These are phyloP conservation scores for Oxystoma pomonae DNA, from an alignment of 2,888 invertebrate genomes.

Conservation along the genomic window DNA sequence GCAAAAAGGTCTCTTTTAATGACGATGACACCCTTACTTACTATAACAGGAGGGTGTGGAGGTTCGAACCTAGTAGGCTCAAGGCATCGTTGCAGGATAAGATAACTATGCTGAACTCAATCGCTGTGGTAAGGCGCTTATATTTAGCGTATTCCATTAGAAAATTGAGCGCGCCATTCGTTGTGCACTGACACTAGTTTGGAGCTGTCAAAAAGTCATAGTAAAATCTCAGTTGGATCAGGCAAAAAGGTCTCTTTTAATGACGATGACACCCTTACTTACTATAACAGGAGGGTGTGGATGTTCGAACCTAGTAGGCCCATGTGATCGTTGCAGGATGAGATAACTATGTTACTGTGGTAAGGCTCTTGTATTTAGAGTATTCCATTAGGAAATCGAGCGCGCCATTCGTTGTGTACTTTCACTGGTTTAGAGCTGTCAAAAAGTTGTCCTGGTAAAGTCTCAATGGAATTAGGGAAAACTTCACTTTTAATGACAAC, in stretches of 20 bases:
- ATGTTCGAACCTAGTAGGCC: constrained; percentile 66
- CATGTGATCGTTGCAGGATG: constrained; percentile 62
- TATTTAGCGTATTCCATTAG: too few species aligned
- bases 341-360: constrained; percentile 55
- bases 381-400: too few species aligned
- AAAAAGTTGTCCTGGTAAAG: too few species aligned
- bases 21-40: constrained; percentile 73
- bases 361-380: too few species aligned
- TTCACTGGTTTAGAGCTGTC: too few species aligned
- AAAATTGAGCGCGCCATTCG: too few species aligned
- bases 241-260: constrained; percentile 63
- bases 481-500: constrained; percentile 65
- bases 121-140: constrained; percentile 47
- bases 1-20: constrained; percentile 62
- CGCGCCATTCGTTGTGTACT: too few species aligned
- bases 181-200: too few species aligned
- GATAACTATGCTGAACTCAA: constrained; percentile 73
- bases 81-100: constrained; percentile 63
- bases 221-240: too few species aligned
- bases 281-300: constrained; percentile 71
- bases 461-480: too few species aligned
- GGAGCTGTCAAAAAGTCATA: too few species aligned
- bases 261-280: constrained; percentile 71
- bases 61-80: constrained; percentile 65
- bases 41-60: constrained; percentile 70